These are phyloP conservation scores for Meiosimyza decipiens DNA, from an alignment of 2,888 invertebrate genomes.

Conservation along the genomic window DNA sequence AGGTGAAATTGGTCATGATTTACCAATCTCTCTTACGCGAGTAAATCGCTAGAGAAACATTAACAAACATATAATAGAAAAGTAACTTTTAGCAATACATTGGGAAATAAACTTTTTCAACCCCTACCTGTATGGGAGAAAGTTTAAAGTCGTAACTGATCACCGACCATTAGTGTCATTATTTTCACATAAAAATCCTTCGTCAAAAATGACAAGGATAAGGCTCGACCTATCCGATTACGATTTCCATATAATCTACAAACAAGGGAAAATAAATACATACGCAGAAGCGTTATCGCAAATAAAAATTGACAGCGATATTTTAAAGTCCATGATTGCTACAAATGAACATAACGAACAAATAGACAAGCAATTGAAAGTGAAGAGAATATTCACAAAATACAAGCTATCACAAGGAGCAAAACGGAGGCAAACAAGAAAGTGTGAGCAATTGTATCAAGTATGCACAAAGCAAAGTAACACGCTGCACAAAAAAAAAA, in stretches of 20 bases:
- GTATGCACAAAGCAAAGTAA: too few relatives aligned
- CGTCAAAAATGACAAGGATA: conserved; percentile 11
- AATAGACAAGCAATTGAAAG: too few relatives aligned
- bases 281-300: neutral
- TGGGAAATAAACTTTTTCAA: too few relatives aligned
- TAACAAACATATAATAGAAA: conserved; percentile 1
- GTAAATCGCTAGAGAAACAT: neutral
- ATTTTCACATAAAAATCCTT: conserved; percentile 3
- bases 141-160: neutral
- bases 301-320: neutral
- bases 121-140: too few relatives aligned
- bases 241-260: neutral
- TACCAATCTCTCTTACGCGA: too few relatives aligned
- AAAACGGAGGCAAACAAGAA: neutral
- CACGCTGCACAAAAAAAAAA: too few relatives aligned
- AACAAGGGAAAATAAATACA: neutral
- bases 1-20: neutral
- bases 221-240: neutral
- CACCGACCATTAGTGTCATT: neutral
- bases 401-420: neutral
- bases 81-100: conserved; percentile 6
- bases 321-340: neutral
- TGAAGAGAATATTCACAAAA: neutral
- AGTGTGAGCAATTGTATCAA: neutral
- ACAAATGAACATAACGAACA: too few relatives aligned